These are phyloP conservation scores for Incurvaria masculella DNA, from an alignment of 2,888 invertebrate species.

Conservation along the genomic window DNA sequence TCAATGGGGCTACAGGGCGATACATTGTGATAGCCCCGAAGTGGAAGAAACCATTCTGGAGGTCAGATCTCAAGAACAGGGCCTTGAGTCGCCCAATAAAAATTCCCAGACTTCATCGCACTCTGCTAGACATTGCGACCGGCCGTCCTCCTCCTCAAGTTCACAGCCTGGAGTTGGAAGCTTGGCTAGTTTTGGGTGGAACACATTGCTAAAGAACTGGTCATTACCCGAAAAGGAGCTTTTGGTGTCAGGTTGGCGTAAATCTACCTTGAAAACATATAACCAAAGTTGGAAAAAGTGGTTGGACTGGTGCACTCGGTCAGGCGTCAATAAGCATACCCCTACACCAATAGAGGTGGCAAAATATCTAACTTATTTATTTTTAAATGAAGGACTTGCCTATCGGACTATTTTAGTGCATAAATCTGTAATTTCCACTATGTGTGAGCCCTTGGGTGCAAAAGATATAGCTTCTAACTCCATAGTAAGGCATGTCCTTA, in stretches of 20 bases:
- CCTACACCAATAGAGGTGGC: not conserved
- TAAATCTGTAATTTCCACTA: conserved; percentile 1
- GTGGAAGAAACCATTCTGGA: conserved; percentile 19
- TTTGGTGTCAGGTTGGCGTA: not conserved
- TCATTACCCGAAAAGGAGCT: not conserved
- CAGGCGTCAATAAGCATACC: not conserved
- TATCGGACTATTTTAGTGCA: conserved; percentile 1
- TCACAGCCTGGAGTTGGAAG: conserved; percentile 2
- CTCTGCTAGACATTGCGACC: conserved; percentile 4
- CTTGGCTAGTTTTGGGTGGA: conserved; percentile 6
- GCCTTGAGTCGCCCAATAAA: conserved; percentile 7
- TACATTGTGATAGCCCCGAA: conserved; percentile 12
- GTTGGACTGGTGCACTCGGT: not conserved
- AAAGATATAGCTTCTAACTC: not conserved
- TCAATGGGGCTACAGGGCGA: conserved; percentile 6
- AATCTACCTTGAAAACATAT: conserved; percentile 2
- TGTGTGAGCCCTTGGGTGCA: not conserved
- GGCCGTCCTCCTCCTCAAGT: conserved; percentile 2
- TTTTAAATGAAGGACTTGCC: not conserved
- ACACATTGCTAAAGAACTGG: not conserved
- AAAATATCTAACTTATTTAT: conserved; percentile 1
- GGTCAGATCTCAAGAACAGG: conserved; percentile 16
- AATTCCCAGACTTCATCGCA: conserved; percentile 3
- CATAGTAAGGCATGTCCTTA: conserved; percentile 1
- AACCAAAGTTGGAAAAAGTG: conserved; percentile 2